Evolutionary conservation across 2,113 vertebrate species (phyloP).

Genomic region (Pseudopipra pipra): DNA sequence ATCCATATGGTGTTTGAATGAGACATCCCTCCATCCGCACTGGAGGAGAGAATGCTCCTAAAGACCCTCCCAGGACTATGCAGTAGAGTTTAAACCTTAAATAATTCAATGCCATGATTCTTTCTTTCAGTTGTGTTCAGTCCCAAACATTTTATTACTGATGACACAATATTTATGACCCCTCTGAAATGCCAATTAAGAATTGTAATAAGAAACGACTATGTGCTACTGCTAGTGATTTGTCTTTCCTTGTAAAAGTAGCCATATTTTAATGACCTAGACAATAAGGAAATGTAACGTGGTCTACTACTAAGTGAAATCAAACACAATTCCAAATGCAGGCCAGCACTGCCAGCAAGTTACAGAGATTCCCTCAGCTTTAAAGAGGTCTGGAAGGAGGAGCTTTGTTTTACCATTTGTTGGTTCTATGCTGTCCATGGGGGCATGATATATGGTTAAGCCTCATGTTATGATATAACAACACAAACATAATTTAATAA

Average conservation of each 20-base stretch:
- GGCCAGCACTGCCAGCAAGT: neutral
- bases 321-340: neutral
- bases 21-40: neutral
- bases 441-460: constrained; percentile 8
- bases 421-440: neutral
- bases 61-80: neutral
- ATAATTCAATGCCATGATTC: neutral
- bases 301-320: neutral
- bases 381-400: neutral
- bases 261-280: neutral
- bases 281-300: neutral
- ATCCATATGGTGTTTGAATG: neutral
- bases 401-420: neutral
- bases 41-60: neutral
- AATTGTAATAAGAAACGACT: neutral
- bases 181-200: constrained; percentile 15
- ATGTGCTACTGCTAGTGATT: neutral
- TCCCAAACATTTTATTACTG: neutral
- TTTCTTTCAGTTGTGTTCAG: neutral
- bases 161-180: constrained; percentile 7
- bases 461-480: constrained; percentile 15
- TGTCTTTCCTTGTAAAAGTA: neutral
- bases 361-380: neutral
- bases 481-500: constrained; percentile 57
- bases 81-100: neutral